Conservation (phyloP, 2,113 vertebrate species). For the Sapayoa aenigma region DNA sequence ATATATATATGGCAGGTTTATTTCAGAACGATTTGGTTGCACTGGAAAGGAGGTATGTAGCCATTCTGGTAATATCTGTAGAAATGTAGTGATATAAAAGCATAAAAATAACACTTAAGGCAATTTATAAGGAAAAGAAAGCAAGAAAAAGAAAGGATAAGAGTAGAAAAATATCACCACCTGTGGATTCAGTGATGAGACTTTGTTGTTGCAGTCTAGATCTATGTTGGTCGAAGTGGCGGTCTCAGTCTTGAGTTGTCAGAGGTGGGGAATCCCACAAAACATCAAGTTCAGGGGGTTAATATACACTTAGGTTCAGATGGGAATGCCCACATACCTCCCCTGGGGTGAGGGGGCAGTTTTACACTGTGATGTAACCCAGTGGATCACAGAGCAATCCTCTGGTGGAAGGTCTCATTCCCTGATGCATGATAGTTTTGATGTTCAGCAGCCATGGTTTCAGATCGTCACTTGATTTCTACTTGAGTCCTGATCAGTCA, state of each 20-base stretch:
- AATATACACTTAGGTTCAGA: neutral
- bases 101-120: neutral
- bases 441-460: neutral
- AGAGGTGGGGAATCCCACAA: neutral
- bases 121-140: neutral
- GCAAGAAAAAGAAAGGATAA: neutral
- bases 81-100: neutral
- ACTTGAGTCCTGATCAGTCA: neutral
- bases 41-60: neutral
- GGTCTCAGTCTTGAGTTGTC: neutral
- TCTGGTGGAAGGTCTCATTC: neutral
- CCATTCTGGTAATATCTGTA: neutral
- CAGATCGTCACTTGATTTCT: neutral
- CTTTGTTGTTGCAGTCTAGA: neutral
- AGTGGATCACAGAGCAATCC: neutral
- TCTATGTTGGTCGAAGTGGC: neutral
- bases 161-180: neutral
- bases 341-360: neutral
- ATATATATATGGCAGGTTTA: neutral
- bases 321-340: neutral
- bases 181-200: neutral
- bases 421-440: neutral
- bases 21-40: neutral
- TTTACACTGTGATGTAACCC: neutral
- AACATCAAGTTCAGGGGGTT: neutral